Evolutionary conservation across 2,797 vertebrate genomes (phyloP), one percentile per base, ranked within the genome.

Genomic region (Sebastes ruberrimus): DNA sequence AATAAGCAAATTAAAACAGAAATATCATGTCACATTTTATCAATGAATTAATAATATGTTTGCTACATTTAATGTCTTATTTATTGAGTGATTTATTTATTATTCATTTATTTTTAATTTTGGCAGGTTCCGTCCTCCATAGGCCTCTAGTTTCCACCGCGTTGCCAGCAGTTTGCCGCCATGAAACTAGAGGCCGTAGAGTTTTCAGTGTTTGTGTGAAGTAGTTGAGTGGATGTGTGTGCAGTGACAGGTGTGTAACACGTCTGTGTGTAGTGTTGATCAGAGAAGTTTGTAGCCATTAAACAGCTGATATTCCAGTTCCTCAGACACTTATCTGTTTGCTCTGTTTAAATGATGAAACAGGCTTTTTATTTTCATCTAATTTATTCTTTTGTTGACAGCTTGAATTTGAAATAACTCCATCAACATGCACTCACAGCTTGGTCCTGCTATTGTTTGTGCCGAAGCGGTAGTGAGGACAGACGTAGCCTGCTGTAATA

Each of bases 151-250:
- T 46, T 49, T 49, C 16, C 18, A 49, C 14, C 3, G 11, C 35
- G 35, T 38, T 0, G 11, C 33, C 33, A 35, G 33, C 33, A 35
- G 33, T 35, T 35, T 35, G 33, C 33, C 33, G 33, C 32, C 46
- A 33, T 81, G 83, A 81, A 71, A 71, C 60, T 32, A 35, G 67
- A 83, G 61, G 55, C 78, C 57, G 55, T 16, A 0, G 49, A 35
- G 49, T n/a, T n/a, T 56, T 33, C 23, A 11, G 65, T 62, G 60
- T 64, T n/a, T 49, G 74, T 68, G 55, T 72, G 2, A n/a, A n/a
- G 8, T 6, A 27, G 38, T 4, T 25, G 42, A 14, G 42, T 46
- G 42, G 42, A 46, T 46, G 62, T 76, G 55, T 10, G 65, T 61
- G 61, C 13, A 46, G 57, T 65, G 2, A 10, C 22, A 30, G 46